Conservation (phyloP, 2,888 invertebrate genomes). For the Dryococelus australis region DNA sequence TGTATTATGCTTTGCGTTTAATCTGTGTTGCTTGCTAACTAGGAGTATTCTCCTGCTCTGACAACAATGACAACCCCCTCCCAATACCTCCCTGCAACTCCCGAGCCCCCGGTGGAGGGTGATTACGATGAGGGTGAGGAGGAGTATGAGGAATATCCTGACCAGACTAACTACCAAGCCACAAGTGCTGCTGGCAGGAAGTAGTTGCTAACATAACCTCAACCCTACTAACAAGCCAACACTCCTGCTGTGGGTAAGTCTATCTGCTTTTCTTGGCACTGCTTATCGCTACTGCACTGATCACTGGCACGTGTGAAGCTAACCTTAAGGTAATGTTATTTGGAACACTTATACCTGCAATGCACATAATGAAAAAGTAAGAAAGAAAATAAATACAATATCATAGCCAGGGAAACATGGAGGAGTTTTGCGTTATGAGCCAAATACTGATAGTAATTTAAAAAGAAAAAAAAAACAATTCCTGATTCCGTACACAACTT, state of each 20-base stretch:
- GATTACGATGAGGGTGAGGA: slow-evolving; percentile 64
- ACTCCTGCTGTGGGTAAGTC: slow-evolving; percentile 35
- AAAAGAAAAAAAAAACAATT: no score
- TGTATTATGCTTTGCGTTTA: neutral
- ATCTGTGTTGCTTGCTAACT: slow-evolving; percentile 20
- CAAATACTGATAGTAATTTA: no score
- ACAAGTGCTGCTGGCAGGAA: slow-evolving; percentile 42
- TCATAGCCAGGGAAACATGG: no score
- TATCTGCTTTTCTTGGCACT: neutral
- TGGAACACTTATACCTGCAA: no score
- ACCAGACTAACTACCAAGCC: slow-evolving; percentile 52
- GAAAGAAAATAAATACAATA: no score
- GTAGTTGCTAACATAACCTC: slow-evolving; percentile 36
- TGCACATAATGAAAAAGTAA: no score
- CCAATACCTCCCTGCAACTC: slow-evolving; percentile 64
- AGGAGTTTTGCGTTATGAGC: no score
- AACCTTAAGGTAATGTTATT: no score
- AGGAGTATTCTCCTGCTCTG: slow-evolving; percentile 45
- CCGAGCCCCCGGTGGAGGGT: slow-evolving; percentile 49
- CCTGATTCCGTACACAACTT: no score
- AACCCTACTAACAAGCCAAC: slow-evolving; percentile 35
- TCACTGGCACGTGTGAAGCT: neutral
- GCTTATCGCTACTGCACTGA: neutral
- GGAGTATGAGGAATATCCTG: slow-evolving; percentile 69
- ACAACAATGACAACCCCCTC: slow-evolving; percentile 52